Base-by-base conservation (phyloP, 1,140 invertebrate genomes). In the Harpegnathos saltator region DNA sequence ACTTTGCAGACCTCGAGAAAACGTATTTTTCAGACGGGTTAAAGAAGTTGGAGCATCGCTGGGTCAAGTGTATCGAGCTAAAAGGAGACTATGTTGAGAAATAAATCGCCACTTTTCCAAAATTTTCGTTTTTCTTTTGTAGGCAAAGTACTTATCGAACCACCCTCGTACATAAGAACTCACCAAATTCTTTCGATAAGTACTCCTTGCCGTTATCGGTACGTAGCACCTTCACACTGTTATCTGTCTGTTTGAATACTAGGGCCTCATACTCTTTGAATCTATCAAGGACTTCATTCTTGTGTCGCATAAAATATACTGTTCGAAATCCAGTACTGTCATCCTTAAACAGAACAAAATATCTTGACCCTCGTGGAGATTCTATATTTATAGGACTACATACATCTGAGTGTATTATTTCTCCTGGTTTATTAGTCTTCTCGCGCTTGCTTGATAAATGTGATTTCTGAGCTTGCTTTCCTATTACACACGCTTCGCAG, bases 401-500 rank as follows among this genome's bases (percentile, higher is more conserved):
- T 0, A 33, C 38, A 50, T 68, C 38, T 0, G 54, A 22, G 5
- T 56, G 54, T 9, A 56, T 56, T 19, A 11, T 68, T 48, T 82
- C 69, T 1, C 69, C 68, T 22, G 80, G 59, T n/a, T 52, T 17
- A 33, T 58, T 22, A n/a, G n/a, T n/a, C n/a, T n/a, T n/a, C 56
- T 73, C 59, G 5, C n/a, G 29, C 15, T 63, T 22, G 26, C 44
- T 72, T 4, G 15, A 50, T 15, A 26, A 22, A 69, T 83, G 65
- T 24, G 63, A 14, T 14, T 61, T 69, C 17, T 50, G 17, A n/a
- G 65, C 4, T 11, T 83, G 72, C 44, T 83, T 83, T 5, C 61
- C 80, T n/a, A n/a, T n/a, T n/a, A n/a, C n/a, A n/a, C 68, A 82
- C 9, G 58, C 7, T 66, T 73, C 61, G 54, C 69, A 29, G n/a